Evolutionary conservation across 2,888 invertebrate species (phyloP).

Genomic region (Drosophila prolongata): DNA sequence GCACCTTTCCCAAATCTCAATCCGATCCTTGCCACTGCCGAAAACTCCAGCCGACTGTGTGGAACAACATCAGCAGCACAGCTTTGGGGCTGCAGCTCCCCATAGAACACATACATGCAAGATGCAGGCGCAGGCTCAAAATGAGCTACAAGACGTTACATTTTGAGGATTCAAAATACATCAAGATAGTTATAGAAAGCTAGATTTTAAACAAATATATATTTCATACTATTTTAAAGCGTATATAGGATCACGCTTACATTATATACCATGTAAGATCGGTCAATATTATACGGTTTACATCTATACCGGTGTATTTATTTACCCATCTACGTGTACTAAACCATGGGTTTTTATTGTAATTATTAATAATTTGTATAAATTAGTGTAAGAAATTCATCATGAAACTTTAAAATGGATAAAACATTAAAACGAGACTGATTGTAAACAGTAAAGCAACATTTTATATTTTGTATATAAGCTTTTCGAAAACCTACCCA

Average conservation of each 20-base stretch:
- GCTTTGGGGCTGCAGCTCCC: slow-evolving; percentile 82
- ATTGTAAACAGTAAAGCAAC: slow-evolving; percentile 37
- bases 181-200: slow-evolving; percentile 5
- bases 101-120: slow-evolving; percentile 86
- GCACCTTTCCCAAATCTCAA: slow-evolving; percentile 22
- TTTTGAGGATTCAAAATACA: slow-evolving; percentile 85
- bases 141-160: slow-evolving; percentile 93
- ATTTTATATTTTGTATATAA: slow-evolving; percentile 14
- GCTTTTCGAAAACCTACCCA: slow-evolving; percentile 13
- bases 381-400: slow-evolving; percentile 5
- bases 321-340: slow-evolving; percentile 8
- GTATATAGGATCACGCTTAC: slow-evolving; percentile 13
- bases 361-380: neutral
- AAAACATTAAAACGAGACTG: slow-evolving; percentile 41
- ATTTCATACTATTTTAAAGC: slow-evolving; percentile 1
- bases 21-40: slow-evolving; percentile 43
- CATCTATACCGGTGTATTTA: slow-evolving; percentile 8
- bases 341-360: slow-evolving; percentile 1
- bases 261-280: neutral
- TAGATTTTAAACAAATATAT: neutral
- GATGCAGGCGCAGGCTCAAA: slow-evolving; percentile 92
- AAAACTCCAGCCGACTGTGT: slow-evolving; percentile 31
- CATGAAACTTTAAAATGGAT: slow-evolving; percentile 24
- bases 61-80: slow-evolving; percentile 37
- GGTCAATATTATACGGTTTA: neutral